Evolutionary conservation across 2,113 vertebrate genomes (phyloP), one percentile per base, ranked within the genome.

Genomic region (Pelobates fuscus): DNA sequence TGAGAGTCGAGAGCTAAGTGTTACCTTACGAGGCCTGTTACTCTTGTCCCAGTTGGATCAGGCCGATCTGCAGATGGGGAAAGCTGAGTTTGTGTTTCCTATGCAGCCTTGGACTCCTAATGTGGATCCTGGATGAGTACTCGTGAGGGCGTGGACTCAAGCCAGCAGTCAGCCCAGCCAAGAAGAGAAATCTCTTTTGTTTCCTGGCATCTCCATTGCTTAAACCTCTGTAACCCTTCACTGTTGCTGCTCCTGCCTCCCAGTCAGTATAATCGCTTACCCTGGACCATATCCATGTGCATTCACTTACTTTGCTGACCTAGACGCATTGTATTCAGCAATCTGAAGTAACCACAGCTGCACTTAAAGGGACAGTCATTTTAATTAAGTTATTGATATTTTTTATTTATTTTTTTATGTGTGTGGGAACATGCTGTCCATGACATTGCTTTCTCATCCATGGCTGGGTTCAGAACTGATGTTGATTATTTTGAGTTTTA

Each of bases 141-240:
- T 71, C 7, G 70, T 73, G 57, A 68, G 70, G 70, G 70, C 27
- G 69, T 88, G 86, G 86, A 85, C 71, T 43, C 18, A 44, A 80
- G 86, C 86, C 86, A 88, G 83, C 59, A 67, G 32, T 64, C 79
- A 52, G 83, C 80, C 79, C 77, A 29, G 30, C 1, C 0, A 58
- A 1, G 82, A 84, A 82, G 84, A 84, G 84, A 86, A 80, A 81
- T 84, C 84, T 79, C 84, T 88, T 49, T 88, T 88, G 85, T 88
- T 86, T 88, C 82, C 80, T 84, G 79, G 77, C 81, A 73, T 83
- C 84, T 84, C 82, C 80, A 72, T 84, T 62, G 15, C 29, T 80
- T 67, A 61, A 59, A 44, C 20, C 27, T 67, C 54, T 65, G 41
- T 49, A 68, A 24, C 82, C 82, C 58, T 85, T 80, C 23, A 57